Evolutionary conservation across 1,140 invertebrate species (phyloP).

Genomic region (Nymphalis io): DNA sequence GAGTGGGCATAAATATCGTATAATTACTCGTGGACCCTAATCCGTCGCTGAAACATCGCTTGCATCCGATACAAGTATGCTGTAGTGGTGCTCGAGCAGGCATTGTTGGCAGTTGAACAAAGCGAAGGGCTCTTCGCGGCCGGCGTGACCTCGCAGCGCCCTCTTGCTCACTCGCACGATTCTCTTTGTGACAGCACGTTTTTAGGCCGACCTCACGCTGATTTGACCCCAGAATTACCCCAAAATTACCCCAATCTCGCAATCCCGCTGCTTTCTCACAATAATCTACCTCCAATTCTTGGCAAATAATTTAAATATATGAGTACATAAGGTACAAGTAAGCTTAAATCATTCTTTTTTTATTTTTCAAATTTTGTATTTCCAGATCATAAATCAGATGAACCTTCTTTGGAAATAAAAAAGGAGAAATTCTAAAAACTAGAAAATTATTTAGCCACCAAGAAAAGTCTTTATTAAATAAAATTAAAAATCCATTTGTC

Average conservation of each 20-base stretch:
- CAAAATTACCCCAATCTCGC: conserved; percentile 32
- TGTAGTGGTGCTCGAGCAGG: conserved; percentile 56
- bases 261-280: conserved; percentile 15
- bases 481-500: no score
- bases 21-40: conserved; percentile 66
- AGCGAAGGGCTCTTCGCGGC: conserved; percentile 67
- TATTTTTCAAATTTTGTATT: no score
- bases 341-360: no score
- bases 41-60: conserved; percentile 69
- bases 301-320: no score
- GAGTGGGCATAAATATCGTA: conserved; percentile 58
- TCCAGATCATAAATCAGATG: no score
- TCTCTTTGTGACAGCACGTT: conserved; percentile 76
- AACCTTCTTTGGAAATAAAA: no score
- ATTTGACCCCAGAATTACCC: conserved; percentile 49
- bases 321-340: no score
- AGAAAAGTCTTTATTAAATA: no score
- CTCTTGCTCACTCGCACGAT: conserved; percentile 48
- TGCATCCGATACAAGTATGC: conserved; percentile 71
- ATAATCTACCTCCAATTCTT: not conserved
- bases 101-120: conserved; percentile 77
- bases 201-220: conserved; percentile 60
- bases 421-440: no score
- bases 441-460: no score
- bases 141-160: conserved; percentile 64